Evolutionary conservation across 2,797 vertebrate species (phyloP).

Genomic region (Cetoscarus ocellatus): DNA sequence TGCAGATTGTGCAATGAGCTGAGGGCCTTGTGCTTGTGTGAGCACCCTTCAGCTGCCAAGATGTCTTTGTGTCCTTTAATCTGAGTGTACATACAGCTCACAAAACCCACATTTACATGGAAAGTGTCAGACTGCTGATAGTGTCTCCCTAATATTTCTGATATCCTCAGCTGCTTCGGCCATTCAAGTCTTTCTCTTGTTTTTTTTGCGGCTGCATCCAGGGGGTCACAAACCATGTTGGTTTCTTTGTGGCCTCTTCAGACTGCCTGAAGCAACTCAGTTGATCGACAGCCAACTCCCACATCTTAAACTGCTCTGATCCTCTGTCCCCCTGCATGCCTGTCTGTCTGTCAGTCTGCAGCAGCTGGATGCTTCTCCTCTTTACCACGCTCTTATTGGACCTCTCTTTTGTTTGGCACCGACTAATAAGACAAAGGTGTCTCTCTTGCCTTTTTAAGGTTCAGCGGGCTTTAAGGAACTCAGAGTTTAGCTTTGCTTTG

Average conservation of each 20-base stretch:
- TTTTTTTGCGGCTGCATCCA: constrained; percentile 64
- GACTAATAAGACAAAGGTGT: constrained; percentile 63
- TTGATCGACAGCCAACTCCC: constrained; percentile 60
- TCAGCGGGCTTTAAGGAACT: constrained; percentile 65
- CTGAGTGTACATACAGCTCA: constrained; percentile 8
- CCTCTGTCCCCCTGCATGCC: constrained; percentile 39
- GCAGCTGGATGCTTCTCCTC: constrained; percentile 44
- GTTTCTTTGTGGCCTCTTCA: constrained; percentile 65
- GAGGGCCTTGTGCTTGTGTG: constrained; percentile 57
- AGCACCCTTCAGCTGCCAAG: constrained; percentile 40
- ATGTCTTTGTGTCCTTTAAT: constrained; percentile 35
- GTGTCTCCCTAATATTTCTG: constrained; percentile 62
- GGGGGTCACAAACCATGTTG: constrained; percentile 67
- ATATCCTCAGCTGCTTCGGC: constrained; percentile 44
- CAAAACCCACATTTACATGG: constrained; percentile 35
- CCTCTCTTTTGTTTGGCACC: constrained; percentile 48
- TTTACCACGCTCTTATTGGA: constrained; percentile 46
- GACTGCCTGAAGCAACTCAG: constrained; percentile 65
- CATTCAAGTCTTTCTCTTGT: constrained; percentile 63
- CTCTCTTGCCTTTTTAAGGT: constrained; percentile 67
- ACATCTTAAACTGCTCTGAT: constrained; percentile 50
- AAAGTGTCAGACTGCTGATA: constrained; percentile 59
- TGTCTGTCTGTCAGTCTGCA: constrained; percentile 33
- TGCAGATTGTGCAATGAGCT: constrained; percentile 68
- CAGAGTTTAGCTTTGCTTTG: constrained; percentile 65